These are phyloP conservation scores for Rhamphomyia laevipes DNA, from an alignment of 2,888 invertebrate genomes.

Conservation along the genomic window DNA sequence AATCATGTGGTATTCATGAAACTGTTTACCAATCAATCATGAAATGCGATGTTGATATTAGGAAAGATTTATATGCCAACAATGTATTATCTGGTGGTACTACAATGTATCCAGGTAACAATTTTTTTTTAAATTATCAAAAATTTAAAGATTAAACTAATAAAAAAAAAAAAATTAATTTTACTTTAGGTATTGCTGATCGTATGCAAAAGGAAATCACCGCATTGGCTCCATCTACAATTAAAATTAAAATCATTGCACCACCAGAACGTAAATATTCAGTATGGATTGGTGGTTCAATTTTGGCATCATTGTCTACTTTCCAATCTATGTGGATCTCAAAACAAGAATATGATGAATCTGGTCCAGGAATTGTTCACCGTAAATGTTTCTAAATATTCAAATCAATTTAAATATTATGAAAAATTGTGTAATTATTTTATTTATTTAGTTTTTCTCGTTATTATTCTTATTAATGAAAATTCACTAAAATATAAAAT, in stretches of 20 bases:
- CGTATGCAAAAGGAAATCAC: constrained; percentile 86
- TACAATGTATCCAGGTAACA: constrained; percentile 69
- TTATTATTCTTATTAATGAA: too few relatives aligned
- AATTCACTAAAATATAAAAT: too few relatives aligned
- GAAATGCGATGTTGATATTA: constrained; percentile 94
- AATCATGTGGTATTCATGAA: constrained; percentile 86
- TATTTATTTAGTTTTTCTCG: too few relatives aligned
- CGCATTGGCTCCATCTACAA: constrained; percentile 78
- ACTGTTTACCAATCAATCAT: constrained; percentile 94
- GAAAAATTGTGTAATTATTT: too few relatives aligned
- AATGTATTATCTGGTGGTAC: constrained; percentile 82
- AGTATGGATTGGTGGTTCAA: constrained; percentile 78
- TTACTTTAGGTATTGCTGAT: constrained; percentile 56
- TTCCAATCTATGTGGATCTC: constrained; percentile 91
- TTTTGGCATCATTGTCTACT: constrained; percentile 76
- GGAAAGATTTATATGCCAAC: constrained; percentile 88
- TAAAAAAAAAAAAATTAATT: not conserved
- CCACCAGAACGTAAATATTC: constrained; percentile 85
- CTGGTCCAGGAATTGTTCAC: constrained; percentile 64
- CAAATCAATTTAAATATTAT: not conserved
- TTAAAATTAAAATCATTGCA: constrained; percentile 91
- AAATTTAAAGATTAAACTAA: not conserved
- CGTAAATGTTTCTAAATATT: constrained; percentile 87
- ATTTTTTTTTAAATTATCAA: constrained; percentile 19
- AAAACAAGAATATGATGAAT: constrained; percentile 66